These are phyloP conservation scores for Pterostichus niger DNA, from an alignment of 2,888 invertebrate genomes.

Conservation along the genomic window DNA sequence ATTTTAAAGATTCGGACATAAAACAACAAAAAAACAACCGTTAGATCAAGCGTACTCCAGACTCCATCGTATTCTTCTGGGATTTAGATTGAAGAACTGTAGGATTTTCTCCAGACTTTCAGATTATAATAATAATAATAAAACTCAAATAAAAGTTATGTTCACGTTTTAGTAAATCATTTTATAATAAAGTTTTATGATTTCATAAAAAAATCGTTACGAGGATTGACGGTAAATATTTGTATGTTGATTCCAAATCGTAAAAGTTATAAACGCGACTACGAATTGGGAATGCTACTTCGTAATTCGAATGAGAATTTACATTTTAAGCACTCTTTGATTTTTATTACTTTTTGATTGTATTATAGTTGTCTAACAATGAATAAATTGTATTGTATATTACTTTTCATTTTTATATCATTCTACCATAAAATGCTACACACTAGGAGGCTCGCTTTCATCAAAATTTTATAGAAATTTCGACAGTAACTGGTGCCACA, in stretches of 20 bases:
- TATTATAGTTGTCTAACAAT: constrained; percentile 38
- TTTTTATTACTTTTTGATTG: constrained; percentile 47
- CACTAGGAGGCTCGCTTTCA: neutral
- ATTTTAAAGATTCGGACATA: constrained; percentile 48
- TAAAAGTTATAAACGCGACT: constrained; percentile 52
- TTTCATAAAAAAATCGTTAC: constrained; percentile 60
- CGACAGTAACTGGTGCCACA: neutral
- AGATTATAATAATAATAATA: constrained; percentile 65
- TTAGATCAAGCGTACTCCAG: constrained; percentile 27
- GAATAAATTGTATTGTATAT: constrained; percentile 36
- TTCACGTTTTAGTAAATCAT: constrained; percentile 65
- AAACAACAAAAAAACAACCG: constrained; percentile 54
- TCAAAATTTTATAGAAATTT: neutral
- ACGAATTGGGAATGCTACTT: constrained; percentile 53
- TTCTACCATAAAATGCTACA: constrained; percentile 19
- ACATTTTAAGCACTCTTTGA: constrained; percentile 54
- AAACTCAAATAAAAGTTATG: constrained; percentile 62
- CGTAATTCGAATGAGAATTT: constrained; percentile 54
- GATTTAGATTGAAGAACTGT: constrained; percentile 33
- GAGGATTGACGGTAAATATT: constrained; percentile 59
- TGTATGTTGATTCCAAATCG: constrained; percentile 52
- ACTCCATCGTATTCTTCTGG: neutral
- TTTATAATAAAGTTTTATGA: constrained; percentile 64
- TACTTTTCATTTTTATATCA: constrained; percentile 30
- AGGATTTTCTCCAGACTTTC: constrained; percentile 29